phyloP scores from a whole-genome alignment of 2,113 vertebrate genomes.

The Phylloscopus trochiloides region DNA sequence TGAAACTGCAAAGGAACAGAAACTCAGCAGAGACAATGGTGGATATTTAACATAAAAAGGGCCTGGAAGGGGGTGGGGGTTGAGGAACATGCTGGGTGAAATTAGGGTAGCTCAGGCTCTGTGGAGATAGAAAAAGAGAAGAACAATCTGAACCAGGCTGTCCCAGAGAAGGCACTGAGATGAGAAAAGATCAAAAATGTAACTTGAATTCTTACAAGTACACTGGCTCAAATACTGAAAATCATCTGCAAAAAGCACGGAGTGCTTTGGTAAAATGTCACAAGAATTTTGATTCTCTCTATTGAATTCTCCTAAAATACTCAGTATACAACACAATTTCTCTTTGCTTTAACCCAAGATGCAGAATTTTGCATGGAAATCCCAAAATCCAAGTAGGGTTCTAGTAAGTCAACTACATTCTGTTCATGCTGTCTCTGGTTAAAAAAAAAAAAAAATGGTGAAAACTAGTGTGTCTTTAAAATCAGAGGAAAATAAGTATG shows the following conservation, averaged over 20 bases:
- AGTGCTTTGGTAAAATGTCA: neutral
- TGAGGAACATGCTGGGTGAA: neutral
- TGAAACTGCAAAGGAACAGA: neutral
- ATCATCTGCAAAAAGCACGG: rapidly evolving
- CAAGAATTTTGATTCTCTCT: neutral
- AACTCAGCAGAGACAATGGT: neutral
- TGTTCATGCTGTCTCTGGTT: neutral
- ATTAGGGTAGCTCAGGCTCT: neutral
- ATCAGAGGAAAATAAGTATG: neutral
- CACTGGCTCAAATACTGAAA: neutral
- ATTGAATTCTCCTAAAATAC: neutral
- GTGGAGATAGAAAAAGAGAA: neutral
- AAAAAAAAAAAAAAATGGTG: neutral
- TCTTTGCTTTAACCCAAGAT: neutral
- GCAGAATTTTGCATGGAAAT: neutral
- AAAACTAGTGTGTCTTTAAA: neutral
- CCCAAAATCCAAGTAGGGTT: neutral
- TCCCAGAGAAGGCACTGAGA: neutral
- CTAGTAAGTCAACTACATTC: neutral
- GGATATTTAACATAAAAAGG: rapidly evolving
- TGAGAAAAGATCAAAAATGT: neutral
- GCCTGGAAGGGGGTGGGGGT: rapidly evolving
- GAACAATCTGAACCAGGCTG: neutral
- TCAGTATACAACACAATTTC: neutral
- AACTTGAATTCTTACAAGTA: neutral